These are phyloP conservation scores for Hippopotamyrus pictus DNA, from an alignment of 2,797 vertebrate genomes.

Conservation along the genomic window DNA sequence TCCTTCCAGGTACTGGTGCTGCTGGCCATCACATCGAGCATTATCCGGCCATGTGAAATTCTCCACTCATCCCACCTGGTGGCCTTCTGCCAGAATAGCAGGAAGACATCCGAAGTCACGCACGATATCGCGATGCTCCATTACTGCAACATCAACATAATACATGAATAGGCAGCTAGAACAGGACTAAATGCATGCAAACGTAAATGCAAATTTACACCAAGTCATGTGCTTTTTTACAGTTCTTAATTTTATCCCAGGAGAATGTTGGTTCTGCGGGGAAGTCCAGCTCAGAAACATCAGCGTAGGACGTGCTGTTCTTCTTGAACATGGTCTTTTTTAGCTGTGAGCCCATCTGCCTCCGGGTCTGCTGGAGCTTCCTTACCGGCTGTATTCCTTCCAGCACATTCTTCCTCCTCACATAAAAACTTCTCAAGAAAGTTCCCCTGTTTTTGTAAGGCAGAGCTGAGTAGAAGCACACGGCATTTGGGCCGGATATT, in stretches of 20 bases:
- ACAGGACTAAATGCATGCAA: background rate
- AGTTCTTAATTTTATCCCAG: background rate
- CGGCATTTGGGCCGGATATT: background rate
- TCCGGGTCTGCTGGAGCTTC: background rate
- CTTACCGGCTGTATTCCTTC: background rate
- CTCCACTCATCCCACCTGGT: background rate
- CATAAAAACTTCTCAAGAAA: background rate
- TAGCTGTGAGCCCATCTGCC: background rate
- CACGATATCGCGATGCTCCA: background rate
- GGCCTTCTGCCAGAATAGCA: background rate
- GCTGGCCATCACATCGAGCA: too few species aligned
- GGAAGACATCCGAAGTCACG: background rate
- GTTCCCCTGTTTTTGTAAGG: background rate
- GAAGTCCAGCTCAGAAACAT: background rate
- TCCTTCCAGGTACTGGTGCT: slow-evolving; percentile 73
- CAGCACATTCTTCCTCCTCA: background rate
- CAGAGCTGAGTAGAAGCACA: background rate
- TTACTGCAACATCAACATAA: background rate
- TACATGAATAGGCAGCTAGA: background rate
- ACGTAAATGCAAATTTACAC: background rate
- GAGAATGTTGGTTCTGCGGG: background rate
- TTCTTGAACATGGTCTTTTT: background rate
- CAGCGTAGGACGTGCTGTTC: background rate
- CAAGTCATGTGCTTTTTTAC: background rate
- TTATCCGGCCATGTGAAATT: background rate